Evolutionary conservation across 2,797 vertebrate species (phyloP), one percentile per base, ranked within the genome.

Genomic region (Otolemur crassicaudatus): DNA sequence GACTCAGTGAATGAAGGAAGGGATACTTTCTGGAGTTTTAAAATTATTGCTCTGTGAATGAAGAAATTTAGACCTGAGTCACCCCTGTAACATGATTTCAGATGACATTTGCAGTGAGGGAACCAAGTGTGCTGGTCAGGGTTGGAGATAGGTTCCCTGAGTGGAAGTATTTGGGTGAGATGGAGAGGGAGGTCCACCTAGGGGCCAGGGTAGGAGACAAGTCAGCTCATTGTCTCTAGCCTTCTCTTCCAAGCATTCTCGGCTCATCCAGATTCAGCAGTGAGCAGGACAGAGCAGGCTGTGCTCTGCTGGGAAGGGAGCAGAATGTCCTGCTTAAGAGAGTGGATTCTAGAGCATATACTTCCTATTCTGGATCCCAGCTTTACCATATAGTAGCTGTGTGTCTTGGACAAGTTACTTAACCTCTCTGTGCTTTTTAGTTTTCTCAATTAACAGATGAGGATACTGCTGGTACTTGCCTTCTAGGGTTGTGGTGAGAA

Each of bases 261-360:
- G 25, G n/a, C 6, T 84, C 60, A 49, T 69, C 40, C 53, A 67
- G 67, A 70, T 20, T 23, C 3, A 58, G 56, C 29, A 7, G 3
- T 75, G 90, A 95, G 63, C 82, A 97, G n/a, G 73, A 90, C 46
- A 94, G 81, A 87, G 85, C 94, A 89, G 46, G 12, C 22, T 5
- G 37, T 69, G 46, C 17, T 87, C 25, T 79, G 23, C 29, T 29
- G 49, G 82, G 67, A 86, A 92, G 70, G 76, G 13, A 19, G 19
- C 65, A 83, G 80, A 40, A 65, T 72, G 3, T 72, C 17, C 4
- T 65, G 77, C 60, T 56, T 69, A 53, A 69, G 56, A 69, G 40
- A n/a, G 1, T n/a, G 53, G 14, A 8, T 72, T 87, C 80, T 72
- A 56, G 79, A 90, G 19, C 19, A 88, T 31, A 25, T 4, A 65